phyloP scores from a whole-genome alignment of 2,888 invertebrate species.

The Eudemis profundana region DNA sequence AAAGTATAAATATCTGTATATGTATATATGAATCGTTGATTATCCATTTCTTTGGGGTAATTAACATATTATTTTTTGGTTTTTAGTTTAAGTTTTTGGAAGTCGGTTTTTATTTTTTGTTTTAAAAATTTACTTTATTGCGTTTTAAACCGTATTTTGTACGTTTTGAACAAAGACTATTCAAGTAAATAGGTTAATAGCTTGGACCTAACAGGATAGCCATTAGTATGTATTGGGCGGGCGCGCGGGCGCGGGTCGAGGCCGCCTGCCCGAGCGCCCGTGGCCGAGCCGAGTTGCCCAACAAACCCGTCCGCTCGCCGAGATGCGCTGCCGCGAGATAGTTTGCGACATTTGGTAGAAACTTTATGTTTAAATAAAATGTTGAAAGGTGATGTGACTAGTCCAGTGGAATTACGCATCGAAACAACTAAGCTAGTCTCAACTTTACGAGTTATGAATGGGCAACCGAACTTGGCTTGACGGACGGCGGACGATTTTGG shows the following conservation, averaged over 20 bases:
- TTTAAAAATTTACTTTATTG: no score
- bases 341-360: conserved; percentile 21
- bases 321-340: conserved; percentile 29
- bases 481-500: no score
- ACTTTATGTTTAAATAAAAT: conserved; percentile 9
- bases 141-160: no score
- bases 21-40: no score
- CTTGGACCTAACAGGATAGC: not conserved
- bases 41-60: no score
- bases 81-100: no score
- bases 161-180: not conserved
- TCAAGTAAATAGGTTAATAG: not conserved
- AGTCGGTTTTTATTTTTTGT: no score
- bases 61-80: no score
- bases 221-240: conserved; percentile 33
- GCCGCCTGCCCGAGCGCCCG: conserved; percentile 46
- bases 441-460: no score
- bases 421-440: not conserved
- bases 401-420: not conserved
- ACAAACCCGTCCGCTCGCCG: conserved; percentile 31
- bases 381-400: conserved; percentile 10
- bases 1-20: no score
- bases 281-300: conserved; percentile 30
- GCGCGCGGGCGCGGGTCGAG: conserved; percentile 47
- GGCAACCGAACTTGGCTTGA: no score